phyloP scores from a whole-genome alignment of 1,140 invertebrate genomes.

The Caligus rogercresseyi region DNA sequence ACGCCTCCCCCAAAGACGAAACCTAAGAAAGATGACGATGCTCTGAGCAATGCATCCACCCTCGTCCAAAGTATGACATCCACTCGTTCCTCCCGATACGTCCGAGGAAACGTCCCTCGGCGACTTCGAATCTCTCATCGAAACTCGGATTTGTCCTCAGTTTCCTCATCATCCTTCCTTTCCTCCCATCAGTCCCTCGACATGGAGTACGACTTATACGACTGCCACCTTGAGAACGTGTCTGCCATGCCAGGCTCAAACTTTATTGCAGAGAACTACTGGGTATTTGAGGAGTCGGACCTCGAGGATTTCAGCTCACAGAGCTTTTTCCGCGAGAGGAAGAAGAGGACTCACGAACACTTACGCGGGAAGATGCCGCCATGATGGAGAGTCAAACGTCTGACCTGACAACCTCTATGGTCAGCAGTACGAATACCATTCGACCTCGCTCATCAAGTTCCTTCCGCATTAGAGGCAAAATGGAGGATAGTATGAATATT shows the following conservation, averaged over 20 bases:
- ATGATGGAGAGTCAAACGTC: neutral
- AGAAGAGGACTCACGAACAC: neutral
- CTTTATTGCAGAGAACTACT: neutral
- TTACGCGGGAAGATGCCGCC: neutral
- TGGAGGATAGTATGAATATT: neutral
- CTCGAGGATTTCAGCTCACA: neutral
- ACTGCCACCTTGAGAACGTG: neutral
- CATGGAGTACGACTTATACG: neutral
- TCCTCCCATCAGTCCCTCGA: neutral
- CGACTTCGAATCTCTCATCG: neutral
- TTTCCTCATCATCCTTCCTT: neutral
- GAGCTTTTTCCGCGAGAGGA: neutral
- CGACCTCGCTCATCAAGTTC: no score
- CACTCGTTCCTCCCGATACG: neutral
- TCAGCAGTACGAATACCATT: neutral
- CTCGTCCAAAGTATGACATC: neutral
- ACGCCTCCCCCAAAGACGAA: neutral
- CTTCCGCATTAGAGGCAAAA: no score
- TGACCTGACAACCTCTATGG: neutral
- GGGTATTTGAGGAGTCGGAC: neutral
- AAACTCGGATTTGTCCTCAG: neutral
- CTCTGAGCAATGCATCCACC: neutral
- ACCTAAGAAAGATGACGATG: neutral
- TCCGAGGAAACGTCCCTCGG: no score
- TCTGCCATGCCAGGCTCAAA: neutral